Base-by-base conservation (phyloP, 2,888 invertebrate genomes). In the Drosophila pseudotalamancana region DNA sequence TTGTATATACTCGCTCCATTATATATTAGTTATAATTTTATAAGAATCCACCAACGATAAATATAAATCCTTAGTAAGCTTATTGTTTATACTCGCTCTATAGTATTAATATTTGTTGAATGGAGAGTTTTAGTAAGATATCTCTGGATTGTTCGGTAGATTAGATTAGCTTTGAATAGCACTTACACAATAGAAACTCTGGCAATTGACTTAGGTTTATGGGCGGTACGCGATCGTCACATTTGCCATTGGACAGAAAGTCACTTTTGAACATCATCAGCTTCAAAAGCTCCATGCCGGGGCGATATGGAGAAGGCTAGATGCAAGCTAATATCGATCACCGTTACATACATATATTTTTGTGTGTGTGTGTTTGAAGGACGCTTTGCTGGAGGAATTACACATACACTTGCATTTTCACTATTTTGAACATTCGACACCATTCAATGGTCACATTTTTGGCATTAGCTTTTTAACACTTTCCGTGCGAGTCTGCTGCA, bases 101-200 rank as follows among this genome's bases (percentile, higher is more conserved):
- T n/a, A n/a, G n/a, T n/a, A n/a, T n/a, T n/a, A n/a, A n/a, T n/a
- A n/a, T n/a, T n/a, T n/a, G n/a, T n/a, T n/a, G n/a, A n/a, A n/a
- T n/a, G n/a, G n/a, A n/a, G n/a, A n/a, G n/a, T 39, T 39, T 23
- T 1, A 9, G 11, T 39, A 12, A n/a, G 21, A 9, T 6, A 40
- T 40, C 23, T 23, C 12, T 8, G 16, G 19, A 19, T 21, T 37
- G 14, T 11, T 21, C 1, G 4, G 23, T 4, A 3, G 39, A n/a
- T n/a, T n/a, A n/a, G n/a, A n/a, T n/a, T n/a, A n/a, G n/a, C n/a
- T n/a, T n/a, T n/a, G n/a, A n/a, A n/a, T n/a, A n/a, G n/a, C n/a
- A 94, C 95, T 93, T 94, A 95, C 95, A 94, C 91, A 95, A 91
- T 86, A 95, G 93, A 92, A 95, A 94, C 91, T 95, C 95, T 31